A percentile compares a stretch with the other conserved stretches of the same genome.
phyloP scores from a whole-genome alignment of 2,113 vertebrate species.

The Cyanoderma ruficeps region DNA sequence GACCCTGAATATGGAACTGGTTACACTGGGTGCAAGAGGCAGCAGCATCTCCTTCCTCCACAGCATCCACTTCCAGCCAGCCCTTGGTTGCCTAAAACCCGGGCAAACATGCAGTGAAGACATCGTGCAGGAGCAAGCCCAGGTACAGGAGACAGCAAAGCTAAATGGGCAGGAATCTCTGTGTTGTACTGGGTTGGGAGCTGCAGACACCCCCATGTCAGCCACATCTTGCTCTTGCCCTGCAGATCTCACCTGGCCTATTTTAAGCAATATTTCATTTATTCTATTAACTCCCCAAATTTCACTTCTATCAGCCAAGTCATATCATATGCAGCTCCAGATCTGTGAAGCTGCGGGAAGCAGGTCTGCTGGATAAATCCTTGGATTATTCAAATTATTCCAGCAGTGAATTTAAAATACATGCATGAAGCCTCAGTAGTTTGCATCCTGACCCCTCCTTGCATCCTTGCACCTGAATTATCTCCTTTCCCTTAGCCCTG shows the following conservation, averaged over 20 bases:
- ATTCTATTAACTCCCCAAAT: background rate
- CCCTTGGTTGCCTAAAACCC: background rate
- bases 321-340: background rate
- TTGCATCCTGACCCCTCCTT: background rate
- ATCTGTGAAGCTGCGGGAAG: background rate
- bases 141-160: background rate
- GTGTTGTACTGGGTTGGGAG: background rate
- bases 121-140: background rate
- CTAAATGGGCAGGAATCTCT: background rate
- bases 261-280: background rate
- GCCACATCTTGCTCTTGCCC: background rate
- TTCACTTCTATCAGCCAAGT: background rate
- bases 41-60: background rate
- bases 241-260: background rate
- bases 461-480: background rate
- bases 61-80: background rate
- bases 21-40: background rate
- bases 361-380: background rate
- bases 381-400: slow-evolving; percentile 35
- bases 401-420: slow-evolving; percentile 32
- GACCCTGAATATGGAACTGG: background rate
- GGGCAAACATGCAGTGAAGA: background rate
- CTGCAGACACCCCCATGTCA: background rate
- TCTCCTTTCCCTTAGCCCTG: slow-evolving; percentile 7
- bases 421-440: background rate